Base-by-base conservation (phyloP, 2,797 vertebrate genomes). In the Pangasius djambal region DNA sequence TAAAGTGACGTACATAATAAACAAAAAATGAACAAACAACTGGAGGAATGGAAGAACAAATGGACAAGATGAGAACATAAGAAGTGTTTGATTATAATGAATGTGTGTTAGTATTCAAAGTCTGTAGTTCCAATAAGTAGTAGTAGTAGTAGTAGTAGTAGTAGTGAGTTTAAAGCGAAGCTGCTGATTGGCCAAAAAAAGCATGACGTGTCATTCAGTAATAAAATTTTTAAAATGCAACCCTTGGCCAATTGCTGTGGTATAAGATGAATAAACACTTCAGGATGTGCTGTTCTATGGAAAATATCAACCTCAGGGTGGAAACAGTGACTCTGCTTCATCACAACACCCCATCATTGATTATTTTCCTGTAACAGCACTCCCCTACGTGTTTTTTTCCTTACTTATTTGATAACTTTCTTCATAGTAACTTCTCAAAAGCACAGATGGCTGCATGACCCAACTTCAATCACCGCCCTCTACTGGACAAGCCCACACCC, bases 391-490 rank as follows among this genome's bases (percentile, higher is more conserved):
- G 18, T 4, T 59, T 57, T 22, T 59, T 57, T 59, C 20, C 8
- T 57, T 22, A 61, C 2, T 3, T 22, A 81, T 59, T 37, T 25
- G 3, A 7, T 37, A 25, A 0, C 25, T 67, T 0, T 44, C 16
- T 50, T 65, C 28, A 50, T 69, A 69, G 2, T 31, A 20, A 67
- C n/a, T 31, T 85, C 40, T n/a, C 12, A 28, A 65, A 16, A 59
- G 52, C 52, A 37, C 55, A 59, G 2, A 57, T 6, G 18, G 9
- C 31, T 59, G 37, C 50, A 44, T 18, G 28, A 67, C 44, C 13
- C 6, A 84, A 31, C 63, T 9, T 70, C 44, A 85, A 70, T 37
- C 83, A 44, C 40, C 15, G 59, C 89, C 90, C 86, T 89, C 89
- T 89, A 65, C 83, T 81, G 87, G 85, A 61, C 34, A 84, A 20